A percentile compares a stretch with the other conserved stretches of the same genome.
phyloP scores from a whole-genome alignment of 1,140 invertebrate species.

The Chionoecetes opilio region DNA sequence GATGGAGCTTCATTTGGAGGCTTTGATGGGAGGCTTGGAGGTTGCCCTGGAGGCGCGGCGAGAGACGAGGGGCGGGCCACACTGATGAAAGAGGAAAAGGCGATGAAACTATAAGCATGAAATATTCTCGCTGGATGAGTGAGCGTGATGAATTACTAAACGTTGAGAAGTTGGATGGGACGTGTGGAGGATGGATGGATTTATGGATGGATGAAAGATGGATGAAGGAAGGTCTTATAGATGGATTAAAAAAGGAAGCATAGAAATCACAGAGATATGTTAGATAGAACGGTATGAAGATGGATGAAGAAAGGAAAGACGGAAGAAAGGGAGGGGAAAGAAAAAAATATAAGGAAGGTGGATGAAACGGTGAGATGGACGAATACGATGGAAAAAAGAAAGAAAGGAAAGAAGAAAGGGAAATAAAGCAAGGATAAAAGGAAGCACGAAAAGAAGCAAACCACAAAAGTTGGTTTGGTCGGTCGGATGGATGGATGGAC shows the following conservation, averaged over 20 bases:
- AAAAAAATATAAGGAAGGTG: neutral
- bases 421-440: neutral
- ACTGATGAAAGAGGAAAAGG: neutral
- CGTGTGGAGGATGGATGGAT: neutral
- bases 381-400: neutral
- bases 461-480: too few relatives aligned
- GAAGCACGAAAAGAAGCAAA: neutral
- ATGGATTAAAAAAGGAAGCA: neutral
- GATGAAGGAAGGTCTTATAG: neutral
- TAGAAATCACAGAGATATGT: too few relatives aligned
- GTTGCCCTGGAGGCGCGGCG: neutral
- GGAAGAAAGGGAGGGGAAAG: neutral
- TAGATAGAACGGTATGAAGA: neutral
- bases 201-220: too few relatives aligned
- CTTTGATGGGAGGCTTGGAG: neutral
- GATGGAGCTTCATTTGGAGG: constrained; percentile 27
- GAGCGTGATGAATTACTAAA: neutral
- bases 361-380: neutral
- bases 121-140: neutral
- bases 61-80: neutral
- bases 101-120: constrained; percentile 29
- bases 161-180: neutral
- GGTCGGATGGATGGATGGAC: too few relatives aligned
- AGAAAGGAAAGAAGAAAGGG: neutral
- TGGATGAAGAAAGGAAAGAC: neutral